A percentile compares a stretch with the other conserved stretches of the same genome.
Evolutionary conservation across 2,113 vertebrate species (phyloP).

Genomic region (Mirounga angustirostris): DNA sequence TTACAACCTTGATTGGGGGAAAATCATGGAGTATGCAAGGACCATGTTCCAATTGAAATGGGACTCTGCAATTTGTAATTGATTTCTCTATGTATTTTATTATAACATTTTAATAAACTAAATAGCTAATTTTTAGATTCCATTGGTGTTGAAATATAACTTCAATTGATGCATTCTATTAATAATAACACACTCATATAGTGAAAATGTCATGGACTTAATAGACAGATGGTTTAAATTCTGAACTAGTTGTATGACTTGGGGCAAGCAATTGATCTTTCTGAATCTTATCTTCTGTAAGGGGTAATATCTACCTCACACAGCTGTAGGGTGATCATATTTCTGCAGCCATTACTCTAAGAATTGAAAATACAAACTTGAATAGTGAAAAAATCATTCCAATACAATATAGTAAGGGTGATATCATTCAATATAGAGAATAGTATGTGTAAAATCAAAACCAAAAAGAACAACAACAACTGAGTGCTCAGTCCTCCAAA

Average conservation of each 20-base stretch:
- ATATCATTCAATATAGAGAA: background rate
- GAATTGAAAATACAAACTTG: background rate
- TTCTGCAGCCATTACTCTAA: background rate
- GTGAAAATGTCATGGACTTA: background rate
- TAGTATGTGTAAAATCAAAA: background rate
- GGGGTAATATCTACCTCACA: background rate
- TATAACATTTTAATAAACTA: background rate
- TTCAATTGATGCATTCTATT: background rate
- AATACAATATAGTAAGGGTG: background rate
- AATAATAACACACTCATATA: background rate
- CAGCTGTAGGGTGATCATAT: background rate
- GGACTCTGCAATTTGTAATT: background rate
- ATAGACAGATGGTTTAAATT: slow-evolving; percentile 39
- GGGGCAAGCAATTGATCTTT: slow-evolving; percentile 22
- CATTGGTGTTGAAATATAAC: background rate
- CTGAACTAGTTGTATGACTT: background rate
- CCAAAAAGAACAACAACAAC: background rate
- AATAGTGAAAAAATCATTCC: background rate
- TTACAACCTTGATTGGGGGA: background rate
- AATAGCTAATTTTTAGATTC: background rate
- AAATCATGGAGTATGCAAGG: background rate
- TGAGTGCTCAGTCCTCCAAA: background rate
- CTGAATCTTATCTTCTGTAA: slow-evolving; percentile 5
- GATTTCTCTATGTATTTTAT: background rate
- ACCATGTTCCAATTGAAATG: background rate